Evolutionary conservation across 2,888 invertebrate genomes (phyloP).

Genomic region (Rhyacophila evoluta): DNA sequence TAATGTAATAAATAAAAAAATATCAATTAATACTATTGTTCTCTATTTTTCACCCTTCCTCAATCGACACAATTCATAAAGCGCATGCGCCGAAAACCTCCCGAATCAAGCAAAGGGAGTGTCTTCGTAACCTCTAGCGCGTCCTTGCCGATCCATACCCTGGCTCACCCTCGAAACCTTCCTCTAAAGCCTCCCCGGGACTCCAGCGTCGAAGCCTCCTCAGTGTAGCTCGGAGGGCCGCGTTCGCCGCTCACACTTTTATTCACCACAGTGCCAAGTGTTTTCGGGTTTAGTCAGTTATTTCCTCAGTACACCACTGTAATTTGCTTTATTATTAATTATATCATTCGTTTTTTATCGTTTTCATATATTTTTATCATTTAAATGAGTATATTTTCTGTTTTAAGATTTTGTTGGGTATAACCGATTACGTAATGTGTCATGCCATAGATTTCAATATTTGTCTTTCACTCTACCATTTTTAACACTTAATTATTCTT

Average conservation of each 20-base stretch:
- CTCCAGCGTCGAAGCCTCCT: constrained; percentile 22
- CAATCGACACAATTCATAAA: background rate
- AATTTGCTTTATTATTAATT: constrained; percentile 14
- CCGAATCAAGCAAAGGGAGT: background rate
- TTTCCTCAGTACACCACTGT: background rate
- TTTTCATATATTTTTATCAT: background rate
- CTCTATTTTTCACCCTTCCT: background rate
- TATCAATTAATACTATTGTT: too few species aligned
- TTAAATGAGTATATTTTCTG: background rate
- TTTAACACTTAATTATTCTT: too few species aligned
- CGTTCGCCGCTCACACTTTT: background rate
- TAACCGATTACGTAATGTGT: background rate
- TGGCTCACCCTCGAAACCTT: background rate
- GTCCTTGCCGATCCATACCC: constrained; percentile 17
- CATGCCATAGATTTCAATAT: too few species aligned
- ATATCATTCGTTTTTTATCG: background rate
- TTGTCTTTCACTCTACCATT: too few species aligned
- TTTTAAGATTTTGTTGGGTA: background rate
- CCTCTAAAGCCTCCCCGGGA: constrained; percentile 18
- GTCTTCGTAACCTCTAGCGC: background rate
- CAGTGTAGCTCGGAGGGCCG: constrained; percentile 22
- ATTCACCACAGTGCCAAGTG: background rate
- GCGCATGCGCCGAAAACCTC: background rate
- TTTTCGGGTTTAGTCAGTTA: constrained; percentile 18
- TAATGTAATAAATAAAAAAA: too few species aligned